Evolutionary conservation across 37 sponge, comb jelly and placozoan species (phyloP), one percentile per base, ranked within the genome.

Genomic region (Tethya wilhelma): DNA sequence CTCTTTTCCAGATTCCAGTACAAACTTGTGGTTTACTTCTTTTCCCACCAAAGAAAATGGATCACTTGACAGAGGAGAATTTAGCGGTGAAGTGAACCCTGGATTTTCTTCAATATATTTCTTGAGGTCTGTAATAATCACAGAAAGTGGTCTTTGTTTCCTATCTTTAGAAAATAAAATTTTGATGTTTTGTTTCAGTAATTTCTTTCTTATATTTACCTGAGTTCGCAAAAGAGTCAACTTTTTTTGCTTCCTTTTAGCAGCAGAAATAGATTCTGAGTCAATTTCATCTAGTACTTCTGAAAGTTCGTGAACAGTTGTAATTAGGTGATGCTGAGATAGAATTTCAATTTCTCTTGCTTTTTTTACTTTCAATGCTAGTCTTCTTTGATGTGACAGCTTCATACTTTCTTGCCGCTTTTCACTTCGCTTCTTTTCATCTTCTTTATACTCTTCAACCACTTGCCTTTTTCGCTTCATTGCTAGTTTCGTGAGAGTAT

Each of bases 171-270:
- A 62, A 25, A 62, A 79, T 42, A 68, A 56, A 19, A 79, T 67
- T 37, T 40, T 38, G 41, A 84, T 33, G 1, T 66, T 66, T 49
- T 79, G 56, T 6, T 23, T 4, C 33, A 79, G 25, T 55, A 79
- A 69, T 39, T 79, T 79, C 59, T 44, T 79, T 4, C 80, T 22
- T 29, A 79, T 79, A 2, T 44, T 68, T 8, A 79, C 25, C 30
- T 79, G 80, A 44, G 38, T 25, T 28, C 44, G 67, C 33, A 79
- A 43, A 64, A 78, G 79, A n/a, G 5, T 7, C 7, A 38, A 2
- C 34, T 67, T 44, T 11, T 67, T 5, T 3, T 40, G 32, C 37
- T 4, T 67, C 70, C 53, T 79, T 46, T 67, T 79, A 12, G 80
- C 26, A 46, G 55, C 39, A 67, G n/a, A 34, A 29, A 46, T 53